Conservation (phyloP, 2,888 invertebrate genomes). For the Eugnorisma glareosa region DNA sequence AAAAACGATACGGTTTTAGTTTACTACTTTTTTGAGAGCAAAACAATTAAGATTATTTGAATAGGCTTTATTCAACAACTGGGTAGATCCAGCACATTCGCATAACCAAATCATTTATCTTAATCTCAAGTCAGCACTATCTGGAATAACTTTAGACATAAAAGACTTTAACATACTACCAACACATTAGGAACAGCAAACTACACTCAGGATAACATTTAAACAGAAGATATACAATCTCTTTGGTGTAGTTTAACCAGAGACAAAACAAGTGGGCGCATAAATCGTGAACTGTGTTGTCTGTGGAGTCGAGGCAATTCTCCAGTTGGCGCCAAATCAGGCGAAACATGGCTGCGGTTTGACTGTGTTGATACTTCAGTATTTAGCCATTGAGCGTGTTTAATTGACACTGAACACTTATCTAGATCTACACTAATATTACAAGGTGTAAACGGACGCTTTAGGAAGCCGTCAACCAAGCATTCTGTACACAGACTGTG, state of each 20-base stretch:
- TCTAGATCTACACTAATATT: neutral
- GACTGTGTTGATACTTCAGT: constrained; percentile 27
- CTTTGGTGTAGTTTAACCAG: constrained; percentile 69
- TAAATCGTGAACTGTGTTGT: constrained; percentile 65
- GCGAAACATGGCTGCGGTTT: constrained; percentile 56
- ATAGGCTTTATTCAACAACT: neutral
- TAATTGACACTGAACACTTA: neutral
- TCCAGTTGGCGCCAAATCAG: constrained; percentile 66
- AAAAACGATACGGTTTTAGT: neutral
- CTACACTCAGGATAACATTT: constrained; percentile 68
- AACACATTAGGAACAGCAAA: constrained; percentile 66
- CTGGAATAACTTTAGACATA: constrained; percentile 54
- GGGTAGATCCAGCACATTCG: neutral
- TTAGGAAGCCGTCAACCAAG: too few species aligned
- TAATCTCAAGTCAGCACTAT: constrained; percentile 50
- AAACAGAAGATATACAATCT: constrained; percentile 66
- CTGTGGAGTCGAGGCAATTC: constrained; percentile 61
- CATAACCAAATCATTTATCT: constrained; percentile 41
- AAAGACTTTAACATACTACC: constrained; percentile 55
- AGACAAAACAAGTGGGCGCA: constrained; percentile 69
- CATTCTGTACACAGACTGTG: too few species aligned
- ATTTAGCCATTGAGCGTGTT: constrained; percentile 13
- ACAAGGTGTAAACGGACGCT: too few species aligned
- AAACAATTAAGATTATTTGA: too few species aligned
- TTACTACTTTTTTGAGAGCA: neutral